Conservation (phyloP, 2,797 vertebrate genomes). For the Pangasius larnaudii region DNA sequence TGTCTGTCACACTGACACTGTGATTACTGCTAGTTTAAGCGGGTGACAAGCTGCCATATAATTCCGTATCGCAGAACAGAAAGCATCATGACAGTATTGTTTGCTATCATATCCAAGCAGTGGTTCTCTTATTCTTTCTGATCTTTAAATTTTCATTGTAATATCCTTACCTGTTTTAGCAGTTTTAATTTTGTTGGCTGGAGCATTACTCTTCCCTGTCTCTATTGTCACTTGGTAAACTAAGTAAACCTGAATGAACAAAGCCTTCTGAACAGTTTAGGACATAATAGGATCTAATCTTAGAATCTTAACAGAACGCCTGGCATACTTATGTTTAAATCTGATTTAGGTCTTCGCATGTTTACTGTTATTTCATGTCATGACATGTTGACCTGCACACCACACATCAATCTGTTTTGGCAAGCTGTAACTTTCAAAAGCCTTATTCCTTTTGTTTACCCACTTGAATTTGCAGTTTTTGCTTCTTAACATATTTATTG, state of each 20-base stretch:
- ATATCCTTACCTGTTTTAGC: background rate
- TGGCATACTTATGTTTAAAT: background rate
- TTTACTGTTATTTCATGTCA: background rate
- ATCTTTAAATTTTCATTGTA: background rate
- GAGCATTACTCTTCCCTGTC: background rate
- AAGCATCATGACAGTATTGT: background rate
- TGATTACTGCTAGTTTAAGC: background rate
- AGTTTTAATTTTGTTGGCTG: background rate
- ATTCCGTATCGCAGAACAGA: background rate
- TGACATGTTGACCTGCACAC: background rate
- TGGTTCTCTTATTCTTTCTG: background rate
- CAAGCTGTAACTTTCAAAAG: background rate
- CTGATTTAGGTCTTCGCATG: background rate
- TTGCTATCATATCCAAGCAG: background rate
- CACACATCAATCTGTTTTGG: constrained; percentile 5
- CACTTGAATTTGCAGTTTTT: constrained; percentile 24
- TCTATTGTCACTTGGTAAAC: background rate
- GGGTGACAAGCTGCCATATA: background rate
- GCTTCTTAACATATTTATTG: constrained; percentile 54
- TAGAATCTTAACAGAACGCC: background rate
- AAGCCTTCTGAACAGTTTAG: background rate
- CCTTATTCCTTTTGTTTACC: background rate
- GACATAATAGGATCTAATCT: background rate
- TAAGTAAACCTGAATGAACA: background rate
- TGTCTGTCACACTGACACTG: background rate